Base-by-base conservation (phyloP, 2,888 invertebrate species). In the Ernsta delagoae region DNA sequence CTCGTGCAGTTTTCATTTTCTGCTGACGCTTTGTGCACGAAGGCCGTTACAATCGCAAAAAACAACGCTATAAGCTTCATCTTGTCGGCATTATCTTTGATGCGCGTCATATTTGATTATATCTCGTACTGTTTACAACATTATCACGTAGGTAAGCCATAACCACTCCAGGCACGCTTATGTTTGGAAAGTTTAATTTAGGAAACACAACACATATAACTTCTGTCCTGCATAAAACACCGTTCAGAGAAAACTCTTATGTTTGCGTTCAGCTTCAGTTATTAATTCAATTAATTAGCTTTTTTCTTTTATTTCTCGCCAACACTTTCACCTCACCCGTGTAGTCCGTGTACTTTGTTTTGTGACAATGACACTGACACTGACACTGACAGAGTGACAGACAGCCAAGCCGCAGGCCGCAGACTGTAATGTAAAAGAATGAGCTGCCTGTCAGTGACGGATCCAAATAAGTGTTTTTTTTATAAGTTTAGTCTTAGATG, bases 1-100 rank as follows among this genome's bases (percentile, higher is more conserved):
- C 81, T 86, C 16, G 87, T 87, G 73, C 89, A 90, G 72, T 88
- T 89, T 77, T 91, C 90, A 78, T 83, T 84, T 76, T 90, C 83
- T 70, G 88, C 85, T 59, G 79, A 73, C 77, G 84, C 83, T 72
- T 79, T 72, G 73, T 75, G 78, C 74, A 80, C 76, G 73, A 83
- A 81, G 77, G 81, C 76, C 77, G 78, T 78, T 70, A 78, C 77
- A 79, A 89, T 83, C 78, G 82, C 82, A 80, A 91, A 82, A 78
- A 90, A 79, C 76, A 88, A 78, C 75, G 85, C 83, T 85, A 88
- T 81, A 79, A 84, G 72, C 86, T 86, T 90, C 92, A 92, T 92
- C 79, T 85, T 91, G 84, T 86, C 82, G 78, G 83, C 84, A 83
- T 81, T 80, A 82, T 85, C 82, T 88, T 85, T 80, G 77, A 83